Evolutionary conservation across 2,797 vertebrate species (phyloP).

Genomic region (Parauchenoglanis punctatus): DNA sequence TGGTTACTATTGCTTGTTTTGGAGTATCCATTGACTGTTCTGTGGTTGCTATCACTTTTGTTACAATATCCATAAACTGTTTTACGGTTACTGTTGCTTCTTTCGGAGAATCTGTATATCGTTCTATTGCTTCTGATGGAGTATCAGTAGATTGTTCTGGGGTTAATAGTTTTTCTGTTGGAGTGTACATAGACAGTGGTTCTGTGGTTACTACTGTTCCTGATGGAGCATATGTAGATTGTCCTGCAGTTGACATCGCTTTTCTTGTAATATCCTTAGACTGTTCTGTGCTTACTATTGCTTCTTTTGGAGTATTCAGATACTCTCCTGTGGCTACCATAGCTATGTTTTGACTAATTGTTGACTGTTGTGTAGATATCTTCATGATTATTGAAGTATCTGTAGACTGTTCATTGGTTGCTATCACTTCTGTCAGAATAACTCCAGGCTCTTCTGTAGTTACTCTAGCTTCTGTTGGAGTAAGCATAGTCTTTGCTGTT

Average conservation of each 20-base stretch:
- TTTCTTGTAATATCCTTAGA: neutral
- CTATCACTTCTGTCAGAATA: neutral
- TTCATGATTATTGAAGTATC: neutral
- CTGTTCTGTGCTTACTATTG: neutral
- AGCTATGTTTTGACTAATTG: neutral
- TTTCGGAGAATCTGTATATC: neutral
- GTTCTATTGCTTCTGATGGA: neutral
- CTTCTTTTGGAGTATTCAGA: neutral
- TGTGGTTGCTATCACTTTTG: neutral
- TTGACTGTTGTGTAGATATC: slow-evolving; percentile 20
- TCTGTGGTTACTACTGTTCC: neutral
- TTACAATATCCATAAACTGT: neutral
- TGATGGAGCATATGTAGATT: neutral
- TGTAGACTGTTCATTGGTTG: neutral
- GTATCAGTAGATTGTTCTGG: too few species aligned
- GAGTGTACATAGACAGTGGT: neutral
- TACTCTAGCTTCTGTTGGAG: neutral
- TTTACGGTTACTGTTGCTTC: neutral
- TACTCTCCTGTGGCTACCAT: neutral
- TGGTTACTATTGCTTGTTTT: neutral
- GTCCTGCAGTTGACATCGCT: neutral
- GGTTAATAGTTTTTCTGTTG: neutral
- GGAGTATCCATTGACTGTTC: neutral
- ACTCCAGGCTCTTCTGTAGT: neutral
- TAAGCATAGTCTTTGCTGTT: neutral